Conservation (phyloP, 1,140 invertebrate genomes). For the Bombus waltoni region DNA sequence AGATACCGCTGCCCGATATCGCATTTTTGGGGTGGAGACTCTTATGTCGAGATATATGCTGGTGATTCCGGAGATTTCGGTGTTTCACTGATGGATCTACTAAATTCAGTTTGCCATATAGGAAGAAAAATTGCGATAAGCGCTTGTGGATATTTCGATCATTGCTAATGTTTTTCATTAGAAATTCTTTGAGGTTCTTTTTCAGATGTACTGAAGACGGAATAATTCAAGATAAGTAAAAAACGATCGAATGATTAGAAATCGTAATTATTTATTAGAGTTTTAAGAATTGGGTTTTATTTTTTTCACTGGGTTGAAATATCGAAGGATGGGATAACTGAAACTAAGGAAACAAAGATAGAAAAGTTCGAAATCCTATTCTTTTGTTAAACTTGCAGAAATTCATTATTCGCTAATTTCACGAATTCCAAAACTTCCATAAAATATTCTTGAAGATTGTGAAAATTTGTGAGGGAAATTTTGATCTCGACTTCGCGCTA, state of each 20-base stretch:
- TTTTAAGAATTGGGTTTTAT: not conserved
- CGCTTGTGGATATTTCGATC: not conserved
- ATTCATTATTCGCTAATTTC: not conserved
- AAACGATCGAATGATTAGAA: not conserved
- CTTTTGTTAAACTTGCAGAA: not conserved
- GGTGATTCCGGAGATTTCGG: no score
- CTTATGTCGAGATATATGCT: slow-evolving; percentile 2
- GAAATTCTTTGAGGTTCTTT: not conserved
- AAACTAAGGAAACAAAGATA: no score
- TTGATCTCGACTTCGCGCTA: not conserved
- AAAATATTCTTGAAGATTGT: no score
- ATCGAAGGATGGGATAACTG: no score
- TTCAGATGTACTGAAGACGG: not conserved
- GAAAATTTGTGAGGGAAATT: slow-evolving; percentile 33
- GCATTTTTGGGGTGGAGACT: slow-evolving; percentile 39
- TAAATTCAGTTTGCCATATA: not conserved
- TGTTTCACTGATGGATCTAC: not conserved
- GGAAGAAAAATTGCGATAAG: not conserved
- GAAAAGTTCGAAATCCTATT: not conserved
- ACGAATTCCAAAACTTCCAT: not conserved
- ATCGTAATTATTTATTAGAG: not conserved
- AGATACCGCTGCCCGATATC: slow-evolving; percentile 73
- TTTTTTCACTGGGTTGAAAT: no score
- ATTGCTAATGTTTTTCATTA: not conserved
- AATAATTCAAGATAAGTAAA: not conserved